Percentiles rank a stretch among this genome's conserved stretches.
Evolutionary conservation across 1,140 invertebrate genomes (phyloP).

Genomic region (Caenorhabditis tropicalis): DNA sequence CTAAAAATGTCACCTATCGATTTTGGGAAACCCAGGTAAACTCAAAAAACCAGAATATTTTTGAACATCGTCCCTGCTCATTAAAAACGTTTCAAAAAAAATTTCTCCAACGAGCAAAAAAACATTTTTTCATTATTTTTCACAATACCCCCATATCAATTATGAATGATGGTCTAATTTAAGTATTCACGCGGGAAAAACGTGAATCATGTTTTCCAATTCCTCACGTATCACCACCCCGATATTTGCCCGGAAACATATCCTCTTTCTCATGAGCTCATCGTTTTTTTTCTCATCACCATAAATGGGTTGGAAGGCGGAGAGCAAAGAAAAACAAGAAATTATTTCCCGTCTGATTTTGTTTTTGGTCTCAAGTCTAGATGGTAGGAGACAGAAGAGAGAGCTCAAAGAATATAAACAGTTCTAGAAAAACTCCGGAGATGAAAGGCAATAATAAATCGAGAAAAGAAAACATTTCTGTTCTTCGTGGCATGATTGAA

Average conservation of each 20-base stretch:
- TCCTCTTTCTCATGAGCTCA: slow-evolving; percentile 13
- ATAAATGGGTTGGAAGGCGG: background rate
- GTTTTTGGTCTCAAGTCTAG: background rate
- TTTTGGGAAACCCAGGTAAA: background rate
- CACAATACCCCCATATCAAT: slow-evolving; percentile 18
- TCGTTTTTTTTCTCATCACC: slow-evolving; percentile 3
- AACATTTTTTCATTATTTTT: background rate
- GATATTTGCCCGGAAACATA: background rate
- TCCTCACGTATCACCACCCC: slow-evolving; percentile 21
- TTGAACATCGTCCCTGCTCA: background rate
- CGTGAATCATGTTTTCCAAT: slow-evolving; percentile 22
- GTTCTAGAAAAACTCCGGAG: background rate
- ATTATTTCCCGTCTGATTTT: slow-evolving; percentile 15
- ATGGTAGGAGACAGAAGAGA: background rate
- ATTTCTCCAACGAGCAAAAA: background rate
- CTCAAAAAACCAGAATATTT: background rate
- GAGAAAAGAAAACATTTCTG: background rate
- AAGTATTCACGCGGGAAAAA: slow-evolving; percentile 26
- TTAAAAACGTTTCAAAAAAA: background rate
- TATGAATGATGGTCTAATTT: slow-evolving; percentile 30
- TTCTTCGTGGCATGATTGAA: no score
- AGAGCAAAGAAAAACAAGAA: background rate
- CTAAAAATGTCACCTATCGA: background rate
- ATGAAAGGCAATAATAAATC: background rate
- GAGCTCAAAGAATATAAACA: background rate